Base-by-base conservation (phyloP, 2,797 vertebrate species). In the Taeniopygia guttata region DNA sequence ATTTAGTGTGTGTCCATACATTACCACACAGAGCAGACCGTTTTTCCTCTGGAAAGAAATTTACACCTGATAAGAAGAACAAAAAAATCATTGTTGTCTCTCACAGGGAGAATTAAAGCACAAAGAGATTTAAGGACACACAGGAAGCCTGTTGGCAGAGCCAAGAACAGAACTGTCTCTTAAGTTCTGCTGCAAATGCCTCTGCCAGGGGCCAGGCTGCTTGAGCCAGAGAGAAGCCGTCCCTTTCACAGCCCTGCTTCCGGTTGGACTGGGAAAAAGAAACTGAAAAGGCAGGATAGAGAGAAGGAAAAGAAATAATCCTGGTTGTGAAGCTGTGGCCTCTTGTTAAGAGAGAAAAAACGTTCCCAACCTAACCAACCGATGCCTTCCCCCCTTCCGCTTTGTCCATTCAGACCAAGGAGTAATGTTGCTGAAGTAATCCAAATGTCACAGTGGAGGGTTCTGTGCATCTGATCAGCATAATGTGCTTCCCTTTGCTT, bases 361-460 rank as follows among this genome's bases (percentile, higher is more conserved):
- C 23, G 23, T 91, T 96, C 90, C 92, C 93, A 91, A 95, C 96
- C 87, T 89, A 95, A 78, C 89, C 60, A 81, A 80, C 29, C 69
- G 42, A 62, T 82, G 84, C 82, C 69, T 51, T 34, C 14, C 14
- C 40, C 16, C 9, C 43, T 32, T n/a, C n/a, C 43, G 36, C 81
- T 82, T 45, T 67, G 27, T 92, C 56, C 21, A 78, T 92, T 95
- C 74, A 95, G 34, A 16, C 21, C 52, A 45, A 70, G 63, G n/a
- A 89, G 66, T 81, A 94, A 95, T 88, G 91, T 93, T 88, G 91
- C 92, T 94, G 94, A 96, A 96, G 95, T 95, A 97, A 96, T 95
- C 82, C 79, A 81, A 64, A 67, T 91, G 88, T 95, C 86, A 84
- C 91, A 93, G 80, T 2, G 38, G 34, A 92, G 73, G 74, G 32